A percentile compares a stretch with the other conserved stretches of the same genome.
These are phyloP conservation scores for Hemicentrotus pulcherrimus DNA, from an alignment of 35 echinoderm and acorn worm genomes.

Conservation along the genomic window DNA sequence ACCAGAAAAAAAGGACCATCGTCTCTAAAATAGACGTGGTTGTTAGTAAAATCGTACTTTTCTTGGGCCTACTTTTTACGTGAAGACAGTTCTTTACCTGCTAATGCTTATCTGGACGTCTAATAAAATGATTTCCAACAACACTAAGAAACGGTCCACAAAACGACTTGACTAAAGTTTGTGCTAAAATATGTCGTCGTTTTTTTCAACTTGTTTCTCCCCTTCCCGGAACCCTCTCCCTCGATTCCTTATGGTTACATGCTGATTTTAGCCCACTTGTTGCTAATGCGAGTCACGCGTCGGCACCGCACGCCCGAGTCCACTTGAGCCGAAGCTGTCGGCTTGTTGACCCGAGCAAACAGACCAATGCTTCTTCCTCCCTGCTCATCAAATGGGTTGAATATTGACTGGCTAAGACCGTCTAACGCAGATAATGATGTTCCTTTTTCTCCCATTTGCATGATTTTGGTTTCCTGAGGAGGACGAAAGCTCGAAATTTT, in stretches of 20 bases:
- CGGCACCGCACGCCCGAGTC: background rate
- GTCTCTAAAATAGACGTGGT: too few relatives aligned
- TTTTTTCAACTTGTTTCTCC: background rate
- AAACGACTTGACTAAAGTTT: too few relatives aligned
- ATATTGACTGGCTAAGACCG: background rate
- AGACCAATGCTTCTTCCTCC: background rate
- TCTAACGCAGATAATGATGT: background rate
- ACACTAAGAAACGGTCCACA: too few relatives aligned
- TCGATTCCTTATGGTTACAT: background rate
- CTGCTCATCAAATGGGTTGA: background rate
- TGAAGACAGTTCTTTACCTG: too few relatives aligned
- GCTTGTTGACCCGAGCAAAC: background rate
- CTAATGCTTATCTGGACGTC: too few relatives aligned
- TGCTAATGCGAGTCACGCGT: conserved; percentile 1
- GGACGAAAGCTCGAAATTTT: background rate
- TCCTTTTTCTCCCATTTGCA: background rate
- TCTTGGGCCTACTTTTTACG: too few relatives aligned
- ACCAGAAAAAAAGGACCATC: too few relatives aligned
- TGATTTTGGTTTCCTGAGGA: background rate
- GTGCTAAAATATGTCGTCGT: background rate
- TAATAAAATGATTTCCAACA: too few relatives aligned
- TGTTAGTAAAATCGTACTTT: too few relatives aligned
- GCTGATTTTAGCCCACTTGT: conserved; percentile 4
- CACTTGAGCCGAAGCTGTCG: conserved; percentile 36
- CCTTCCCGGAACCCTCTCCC: background rate